Evolutionary conservation across 2,113 vertebrate genomes (phyloP), one percentile per base, ranked within the genome.

Genomic region (Condylura cristata): DNA sequence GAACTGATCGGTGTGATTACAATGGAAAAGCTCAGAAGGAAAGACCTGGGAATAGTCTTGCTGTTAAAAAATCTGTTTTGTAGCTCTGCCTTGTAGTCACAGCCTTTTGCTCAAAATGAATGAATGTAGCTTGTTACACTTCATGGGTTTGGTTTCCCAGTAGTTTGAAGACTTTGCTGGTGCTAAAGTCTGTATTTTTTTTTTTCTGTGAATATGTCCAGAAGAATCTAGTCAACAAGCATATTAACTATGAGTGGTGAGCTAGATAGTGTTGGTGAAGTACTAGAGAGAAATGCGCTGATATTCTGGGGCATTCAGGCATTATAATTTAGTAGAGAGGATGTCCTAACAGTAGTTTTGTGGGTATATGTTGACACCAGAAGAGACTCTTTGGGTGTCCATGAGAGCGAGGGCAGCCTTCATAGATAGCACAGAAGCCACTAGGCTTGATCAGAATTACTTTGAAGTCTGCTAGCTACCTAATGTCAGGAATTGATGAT

Each of bases 21-120:
- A 68, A 11, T 9, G 13, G 61, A 76, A 72, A 87, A 41, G 6
- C 14, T 86, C 3, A 2, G 48, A 74, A 80, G 22, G 68, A 71
- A 58, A 39, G 81, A 13, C 37, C 58, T 82, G 9, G 37, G 66
- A 61, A 71, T 70, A 53, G 28, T 24, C 41, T 87, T 71, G 28
- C 20, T 91, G 16, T 78, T 72, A 72, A 89, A 48, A 92, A 71
- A 60, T 46, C 39, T 63, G 14, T 46, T 94, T 58, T 76, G 22
- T 30, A 84, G 53, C 13, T 16, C 44, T 70, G 3, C 13, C n/a
- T 89, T 58, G 1, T 44, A 17, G 2, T 80, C 74, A 74, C n/a
- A 94, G 70, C 61, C 10, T 87, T 84, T 32, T 81, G 17, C 58
- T 92, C 83, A 79, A 34, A 72, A 72, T 14, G 63, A 92, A 20